Evolutionary conservation across 2,888 invertebrate species (phyloP).

Genomic region (Fragum whitleyi): DNA sequence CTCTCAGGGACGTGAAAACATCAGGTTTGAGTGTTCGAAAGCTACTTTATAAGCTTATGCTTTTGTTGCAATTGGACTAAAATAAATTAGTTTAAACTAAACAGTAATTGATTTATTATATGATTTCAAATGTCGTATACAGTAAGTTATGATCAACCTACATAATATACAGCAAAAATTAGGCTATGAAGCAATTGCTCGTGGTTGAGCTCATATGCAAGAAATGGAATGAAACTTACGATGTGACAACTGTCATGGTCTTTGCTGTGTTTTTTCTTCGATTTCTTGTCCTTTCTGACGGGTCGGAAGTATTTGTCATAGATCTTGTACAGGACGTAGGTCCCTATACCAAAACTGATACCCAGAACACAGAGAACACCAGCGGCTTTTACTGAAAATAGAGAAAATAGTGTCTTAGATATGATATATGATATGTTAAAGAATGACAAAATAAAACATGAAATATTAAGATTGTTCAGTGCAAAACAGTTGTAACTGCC

Average conservation of each 20-base stretch:
- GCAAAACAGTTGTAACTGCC: too few species aligned
- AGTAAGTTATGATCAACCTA: too few species aligned
- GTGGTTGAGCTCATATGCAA: background rate
- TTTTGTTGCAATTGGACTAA: too few species aligned
- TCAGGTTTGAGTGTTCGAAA: too few species aligned
- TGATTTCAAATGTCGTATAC: too few species aligned
- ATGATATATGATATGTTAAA: background rate
- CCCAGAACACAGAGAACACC: constrained; percentile 85
- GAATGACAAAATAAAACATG: background rate
- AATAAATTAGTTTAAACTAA: too few species aligned
- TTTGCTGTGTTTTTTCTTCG: constrained; percentile 14
- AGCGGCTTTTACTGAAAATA: constrained; percentile 84
- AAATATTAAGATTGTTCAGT: too few species aligned
- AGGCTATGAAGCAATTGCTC: too few species aligned
- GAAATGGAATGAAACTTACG: constrained; percentile 41
- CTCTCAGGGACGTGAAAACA: too few species aligned
- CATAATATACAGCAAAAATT: too few species aligned
- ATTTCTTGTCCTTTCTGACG: constrained; percentile 28
- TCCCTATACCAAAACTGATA: constrained; percentile 83
- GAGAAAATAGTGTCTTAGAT: background rate
- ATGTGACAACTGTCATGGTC: constrained; percentile 35
- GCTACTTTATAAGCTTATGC: too few species aligned
- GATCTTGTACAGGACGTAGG: constrained; percentile 85
- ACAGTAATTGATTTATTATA: too few species aligned
- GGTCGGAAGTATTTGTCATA: constrained; percentile 70